Evolutionary conservation across 23 tunicate species (phyloP).

Genomic region (Ascidia mentula): DNA sequence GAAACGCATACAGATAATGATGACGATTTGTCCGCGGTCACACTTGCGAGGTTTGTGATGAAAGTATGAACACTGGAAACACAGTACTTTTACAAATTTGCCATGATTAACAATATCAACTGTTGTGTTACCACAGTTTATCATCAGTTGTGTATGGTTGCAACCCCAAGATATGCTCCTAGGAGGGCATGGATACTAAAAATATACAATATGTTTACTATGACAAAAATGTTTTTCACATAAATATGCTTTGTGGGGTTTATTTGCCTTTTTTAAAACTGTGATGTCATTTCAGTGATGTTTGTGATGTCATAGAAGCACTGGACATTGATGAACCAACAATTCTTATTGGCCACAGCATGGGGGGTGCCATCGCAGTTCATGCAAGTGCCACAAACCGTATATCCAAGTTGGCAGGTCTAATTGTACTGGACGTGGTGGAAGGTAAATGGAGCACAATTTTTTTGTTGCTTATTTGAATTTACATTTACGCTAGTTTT

Average conservation of each 20-base stretch:
- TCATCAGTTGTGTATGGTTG: no score
- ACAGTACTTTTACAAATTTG: no score
- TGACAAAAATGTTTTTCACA: no score
- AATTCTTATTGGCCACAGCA: conserved; percentile 87
- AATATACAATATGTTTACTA: no score
- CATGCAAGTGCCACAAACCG: conserved; percentile 57
- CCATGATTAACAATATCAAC: no score
- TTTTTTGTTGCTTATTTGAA: background rate
- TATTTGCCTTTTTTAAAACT: no score
- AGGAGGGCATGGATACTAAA: no score
- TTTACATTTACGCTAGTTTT: background rate
- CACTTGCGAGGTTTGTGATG: conserved; percentile 38
- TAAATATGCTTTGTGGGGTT: no score
- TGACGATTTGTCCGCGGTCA: conserved; percentile 39
- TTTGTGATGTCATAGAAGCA: conserved; percentile 32
- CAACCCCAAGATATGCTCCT: no score
- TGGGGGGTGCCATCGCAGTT: conserved; percentile 97
- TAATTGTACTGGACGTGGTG: conserved; percentile 90
- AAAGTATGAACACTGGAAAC: no score
- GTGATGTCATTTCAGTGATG: conserved; percentile 35
- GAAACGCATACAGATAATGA: conserved; percentile 55
- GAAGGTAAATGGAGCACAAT: conserved; percentile 54
- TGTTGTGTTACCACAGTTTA: no score
- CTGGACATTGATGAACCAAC: conserved; percentile 18
- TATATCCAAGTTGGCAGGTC: conserved; percentile 45